Percentiles rank a stretch among this genome's conserved stretches.
Evolutionary conservation across 2,113 vertebrate genomes (phyloP).

Genomic region (Nothobranchius kuhntae): DNA sequence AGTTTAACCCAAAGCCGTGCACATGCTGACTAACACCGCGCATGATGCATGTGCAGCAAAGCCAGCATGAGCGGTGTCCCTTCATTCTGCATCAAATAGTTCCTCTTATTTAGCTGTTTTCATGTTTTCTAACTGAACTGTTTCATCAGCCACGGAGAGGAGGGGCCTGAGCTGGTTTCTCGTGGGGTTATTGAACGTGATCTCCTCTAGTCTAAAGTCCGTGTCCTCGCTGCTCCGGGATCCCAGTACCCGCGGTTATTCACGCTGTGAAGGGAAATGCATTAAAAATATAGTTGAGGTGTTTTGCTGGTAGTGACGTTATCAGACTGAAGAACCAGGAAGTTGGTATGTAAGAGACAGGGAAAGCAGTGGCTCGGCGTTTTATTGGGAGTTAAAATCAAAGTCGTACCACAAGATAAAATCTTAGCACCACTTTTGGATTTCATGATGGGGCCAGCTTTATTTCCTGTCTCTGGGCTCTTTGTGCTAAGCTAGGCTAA

Average conservation of each 20-base stretch:
- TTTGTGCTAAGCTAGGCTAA: conserved; percentile 5
- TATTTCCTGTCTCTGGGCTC: neutral
- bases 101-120: neutral
- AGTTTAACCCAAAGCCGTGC: conserved; percentile 27
- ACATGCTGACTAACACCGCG: conserved; percentile 58
- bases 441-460: neutral
- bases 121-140: conserved; percentile 17
- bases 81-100: conserved; percentile 28
- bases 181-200: conserved; percentile 40
- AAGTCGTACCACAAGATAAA: neutral
- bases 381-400: neutral
- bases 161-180: neutral
- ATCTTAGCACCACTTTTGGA: neutral
- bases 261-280: neutral
- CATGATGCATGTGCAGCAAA: conserved; percentile 37
- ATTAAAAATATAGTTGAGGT: neutral
- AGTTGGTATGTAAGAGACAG: neutral
- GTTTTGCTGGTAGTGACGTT: too few relatives aligned
- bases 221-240: neutral
- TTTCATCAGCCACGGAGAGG: neutral
- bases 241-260: conserved; percentile 15
- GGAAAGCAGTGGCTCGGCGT: neutral
- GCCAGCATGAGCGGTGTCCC: conserved; percentile 39
- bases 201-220: neutral
- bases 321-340: neutral